Evolutionary conservation across 2,888 invertebrate species (phyloP).

Genomic region (Helicoverpa assulta): DNA sequence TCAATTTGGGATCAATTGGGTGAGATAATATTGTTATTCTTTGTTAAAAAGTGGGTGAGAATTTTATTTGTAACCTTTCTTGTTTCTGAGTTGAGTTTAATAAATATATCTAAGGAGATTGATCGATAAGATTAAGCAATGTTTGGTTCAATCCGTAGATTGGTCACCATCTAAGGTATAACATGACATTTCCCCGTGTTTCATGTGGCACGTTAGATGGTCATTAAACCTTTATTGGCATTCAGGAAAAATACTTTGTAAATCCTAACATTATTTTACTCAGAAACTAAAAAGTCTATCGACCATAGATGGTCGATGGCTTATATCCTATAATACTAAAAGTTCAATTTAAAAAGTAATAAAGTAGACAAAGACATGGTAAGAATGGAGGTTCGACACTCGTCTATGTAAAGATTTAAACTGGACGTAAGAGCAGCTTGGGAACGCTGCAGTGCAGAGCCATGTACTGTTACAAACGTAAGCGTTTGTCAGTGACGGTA

Average conservation of each 20-base stretch:
- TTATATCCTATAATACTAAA: not conserved
- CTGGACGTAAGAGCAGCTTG: slow-evolving; percentile 12
- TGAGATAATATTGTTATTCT: not conserved
- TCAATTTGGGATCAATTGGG: slow-evolving; percentile 6
- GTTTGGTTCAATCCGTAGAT: too few species aligned
- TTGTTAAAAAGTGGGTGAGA: not conserved
- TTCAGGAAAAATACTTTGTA: too few species aligned
- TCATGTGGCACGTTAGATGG: too few species aligned
- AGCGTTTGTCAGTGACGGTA: not conserved
- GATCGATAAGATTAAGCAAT: too few species aligned
- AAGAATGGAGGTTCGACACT: slow-evolving; percentile 32
- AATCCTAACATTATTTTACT: too few species aligned
- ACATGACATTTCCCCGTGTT: too few species aligned
- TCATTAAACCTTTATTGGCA: too few species aligned
- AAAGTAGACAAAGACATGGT: slow-evolving; percentile 1
- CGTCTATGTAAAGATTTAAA: slow-evolving; percentile 44
- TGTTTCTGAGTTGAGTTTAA: not conserved
- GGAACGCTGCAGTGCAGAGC: not conserved
- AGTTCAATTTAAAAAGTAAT: slow-evolving; percentile 4
- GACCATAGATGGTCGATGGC: too few species aligned
- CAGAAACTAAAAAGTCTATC: too few species aligned
- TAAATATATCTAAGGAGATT: too few species aligned
- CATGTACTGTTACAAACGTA: slow-evolving; percentile 19
- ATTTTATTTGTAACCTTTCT: too few species aligned
- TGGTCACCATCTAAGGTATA: too few species aligned